Conservation (phyloP, 2,113 vertebrate species). For the Kobus ellipsiprymnus region DNA sequence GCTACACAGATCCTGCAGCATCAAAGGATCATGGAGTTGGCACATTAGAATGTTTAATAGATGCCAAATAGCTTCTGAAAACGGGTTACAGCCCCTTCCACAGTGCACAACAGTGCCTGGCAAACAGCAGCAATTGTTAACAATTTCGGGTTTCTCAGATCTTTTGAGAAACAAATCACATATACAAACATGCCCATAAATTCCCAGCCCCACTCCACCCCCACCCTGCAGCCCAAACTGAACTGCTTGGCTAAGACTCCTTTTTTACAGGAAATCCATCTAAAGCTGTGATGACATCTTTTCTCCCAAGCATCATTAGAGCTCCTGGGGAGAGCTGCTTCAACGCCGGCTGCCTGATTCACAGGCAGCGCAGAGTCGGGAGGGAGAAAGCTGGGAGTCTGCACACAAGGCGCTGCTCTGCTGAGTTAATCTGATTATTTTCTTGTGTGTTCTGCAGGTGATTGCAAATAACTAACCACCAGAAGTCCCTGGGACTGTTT, state of each 20-base stretch:
- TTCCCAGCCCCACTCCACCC: neutral
- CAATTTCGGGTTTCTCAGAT: neutral
- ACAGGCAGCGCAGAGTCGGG: rapidly evolving
- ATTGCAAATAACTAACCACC: conserved; percentile 63
- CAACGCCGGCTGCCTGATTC: rapidly evolving
- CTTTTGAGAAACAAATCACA: neutral
- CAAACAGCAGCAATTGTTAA: neutral
- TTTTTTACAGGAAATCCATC: neutral
- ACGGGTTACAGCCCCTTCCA: neutral
- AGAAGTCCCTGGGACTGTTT: neutral
- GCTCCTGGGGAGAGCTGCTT: neutral
- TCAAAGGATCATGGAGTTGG: rapidly evolving
- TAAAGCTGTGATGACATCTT: neutral
- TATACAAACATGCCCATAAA: neutral
- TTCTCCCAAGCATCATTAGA: neutral
- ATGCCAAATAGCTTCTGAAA: neutral
- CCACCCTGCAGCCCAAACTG: neutral
- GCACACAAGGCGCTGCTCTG: neutral
- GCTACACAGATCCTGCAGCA: neutral
- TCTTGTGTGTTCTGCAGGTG: conserved; percentile 58
- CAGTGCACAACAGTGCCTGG: rapidly evolving
- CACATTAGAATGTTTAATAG: neutral
- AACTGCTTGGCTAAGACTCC: neutral
- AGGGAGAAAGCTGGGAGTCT: neutral
- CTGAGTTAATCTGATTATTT: neutral